Evolutionary conservation across 2,797 vertebrate genomes (phyloP).

Genomic region (Anguilla anguilla): DNA sequence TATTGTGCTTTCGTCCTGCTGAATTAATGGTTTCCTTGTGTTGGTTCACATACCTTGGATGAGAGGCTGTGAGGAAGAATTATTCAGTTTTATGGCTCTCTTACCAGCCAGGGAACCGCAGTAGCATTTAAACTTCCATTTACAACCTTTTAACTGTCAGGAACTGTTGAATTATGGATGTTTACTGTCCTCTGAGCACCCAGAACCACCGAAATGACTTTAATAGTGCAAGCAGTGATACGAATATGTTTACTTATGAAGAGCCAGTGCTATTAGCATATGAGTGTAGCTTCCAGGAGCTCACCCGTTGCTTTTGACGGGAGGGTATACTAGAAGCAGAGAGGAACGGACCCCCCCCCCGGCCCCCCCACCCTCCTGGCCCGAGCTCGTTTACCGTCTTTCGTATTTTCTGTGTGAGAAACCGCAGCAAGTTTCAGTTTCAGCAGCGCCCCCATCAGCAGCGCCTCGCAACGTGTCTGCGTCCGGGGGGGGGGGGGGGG

Average conservation of each 20-base stretch:
- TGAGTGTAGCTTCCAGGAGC: conserved; percentile 75
- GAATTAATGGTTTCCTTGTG: conserved; percentile 46
- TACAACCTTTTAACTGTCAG: conserved; percentile 78
- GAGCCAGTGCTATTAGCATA: conserved; percentile 65
- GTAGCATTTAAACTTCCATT: conserved; percentile 75
- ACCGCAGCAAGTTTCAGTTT: conserved; percentile 66
- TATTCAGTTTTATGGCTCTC: conserved; percentile 67
- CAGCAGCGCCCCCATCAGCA: no score
- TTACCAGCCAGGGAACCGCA: conserved; percentile 69
- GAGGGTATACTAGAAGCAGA: conserved; percentile 67
- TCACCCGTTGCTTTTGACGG: conserved; percentile 78
- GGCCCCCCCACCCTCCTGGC: conserved; percentile 48
- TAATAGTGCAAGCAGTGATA: conserved; percentile 76
- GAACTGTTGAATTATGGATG: conserved; percentile 84
- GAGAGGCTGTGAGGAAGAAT: conserved; percentile 68
- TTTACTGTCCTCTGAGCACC: conserved; percentile 74
- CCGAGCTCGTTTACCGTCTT: conserved; percentile 74
- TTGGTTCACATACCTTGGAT: conserved; percentile 66
- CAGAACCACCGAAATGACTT: conserved; percentile 79
- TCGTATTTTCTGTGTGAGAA: conserved; percentile 81
- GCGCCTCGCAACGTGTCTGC: no score
- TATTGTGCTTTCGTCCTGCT: conserved; percentile 7
- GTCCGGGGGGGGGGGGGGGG: no score
- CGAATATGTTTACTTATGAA: conserved; percentile 75
- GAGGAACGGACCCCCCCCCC: conserved; percentile 73